These are phyloP conservation scores for Meliscaeva auricollis DNA, from an alignment of 2,888 invertebrate genomes.

Conservation along the genomic window DNA sequence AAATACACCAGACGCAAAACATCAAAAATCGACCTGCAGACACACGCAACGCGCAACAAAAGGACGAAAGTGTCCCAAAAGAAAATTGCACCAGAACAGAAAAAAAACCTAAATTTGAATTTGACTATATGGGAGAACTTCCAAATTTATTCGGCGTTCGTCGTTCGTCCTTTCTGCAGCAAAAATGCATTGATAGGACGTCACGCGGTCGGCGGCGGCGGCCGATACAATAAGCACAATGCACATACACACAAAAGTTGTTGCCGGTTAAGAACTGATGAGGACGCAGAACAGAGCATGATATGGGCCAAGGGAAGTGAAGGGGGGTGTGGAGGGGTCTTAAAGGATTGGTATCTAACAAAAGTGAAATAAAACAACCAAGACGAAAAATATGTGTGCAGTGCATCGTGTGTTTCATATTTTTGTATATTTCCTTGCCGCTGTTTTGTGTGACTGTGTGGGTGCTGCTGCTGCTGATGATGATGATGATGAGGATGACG, in stretches of 20 bases:
- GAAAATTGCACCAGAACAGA: constrained; percentile 36
- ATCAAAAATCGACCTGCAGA: constrained; percentile 40
- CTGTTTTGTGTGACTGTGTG: constrained; percentile 36
- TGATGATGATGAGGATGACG: constrained; percentile 6
- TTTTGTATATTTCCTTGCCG: constrained; percentile 24
- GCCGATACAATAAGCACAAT: constrained; percentile 52
- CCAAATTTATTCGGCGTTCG: constrained; percentile 22
- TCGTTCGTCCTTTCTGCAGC: constrained; percentile 46
- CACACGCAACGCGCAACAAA: constrained; percentile 37
- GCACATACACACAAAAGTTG: constrained; percentile 9
- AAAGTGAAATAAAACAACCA: constrained; percentile 56
- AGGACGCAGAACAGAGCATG: background rate
- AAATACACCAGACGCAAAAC: constrained; percentile 9
- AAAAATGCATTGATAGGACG: constrained; percentile 55
- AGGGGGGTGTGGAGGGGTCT: background rate
- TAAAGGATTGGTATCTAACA: constrained; percentile 67
- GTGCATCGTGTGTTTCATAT: constrained; percentile 65
- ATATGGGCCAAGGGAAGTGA: background rate
- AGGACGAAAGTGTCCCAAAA: constrained; percentile 64
- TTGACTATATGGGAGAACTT: background rate
- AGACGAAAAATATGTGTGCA: constrained; percentile 39
- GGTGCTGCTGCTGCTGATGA: constrained; percentile 15
- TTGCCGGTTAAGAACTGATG: constrained; percentile 2
- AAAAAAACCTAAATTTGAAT: constrained; percentile 31
- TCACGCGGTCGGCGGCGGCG: constrained; percentile 59